Conservation (phyloP, 2,888 invertebrate species). For the Dione juno region DNA sequence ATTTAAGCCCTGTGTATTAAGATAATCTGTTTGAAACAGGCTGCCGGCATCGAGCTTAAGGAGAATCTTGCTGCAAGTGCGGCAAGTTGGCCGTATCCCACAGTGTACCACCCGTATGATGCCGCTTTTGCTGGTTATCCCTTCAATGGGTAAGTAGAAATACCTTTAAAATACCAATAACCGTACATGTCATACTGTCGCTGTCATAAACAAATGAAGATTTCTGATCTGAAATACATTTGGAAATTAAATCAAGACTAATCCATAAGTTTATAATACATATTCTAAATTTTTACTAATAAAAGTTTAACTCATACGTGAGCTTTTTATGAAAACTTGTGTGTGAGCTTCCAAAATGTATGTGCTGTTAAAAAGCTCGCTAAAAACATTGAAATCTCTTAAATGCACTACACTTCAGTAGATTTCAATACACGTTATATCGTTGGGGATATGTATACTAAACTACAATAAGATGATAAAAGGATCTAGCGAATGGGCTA, state of each 20-base stretch:
- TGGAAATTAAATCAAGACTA: too few species aligned
- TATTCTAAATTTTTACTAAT: not conserved
- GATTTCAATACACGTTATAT: too few species aligned
- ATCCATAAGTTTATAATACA: too few species aligned
- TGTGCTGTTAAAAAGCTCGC: not conserved
- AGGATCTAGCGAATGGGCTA: not conserved
- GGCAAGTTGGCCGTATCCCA: conserved; percentile 94
- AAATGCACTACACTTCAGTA: too few species aligned
- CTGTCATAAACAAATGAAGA: too few species aligned
- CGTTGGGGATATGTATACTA: too few species aligned
- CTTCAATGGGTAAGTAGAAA: conserved; percentile 93
- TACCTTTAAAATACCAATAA: conserved; percentile 31
- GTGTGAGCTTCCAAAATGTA: too few species aligned
- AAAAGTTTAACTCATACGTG: too few species aligned
- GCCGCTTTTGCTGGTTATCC: conserved; percentile 96
- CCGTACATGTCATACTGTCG: too few species aligned
- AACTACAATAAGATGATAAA: not conserved
- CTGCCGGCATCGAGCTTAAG: conserved; percentile 93
- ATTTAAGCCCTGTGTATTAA: conserved; percentile 22
- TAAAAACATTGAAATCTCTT: not conserved
- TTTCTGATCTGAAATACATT: too few species aligned
- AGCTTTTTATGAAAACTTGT: too few species aligned
- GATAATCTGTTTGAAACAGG: conserved; percentile 80
- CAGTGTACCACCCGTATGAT: conserved; percentile 97
- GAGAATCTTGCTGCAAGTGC: conserved; percentile 93